phyloP scores from a whole-genome alignment of 2,113 vertebrate genomes.

The Gymnorhina tibicen region DNA sequence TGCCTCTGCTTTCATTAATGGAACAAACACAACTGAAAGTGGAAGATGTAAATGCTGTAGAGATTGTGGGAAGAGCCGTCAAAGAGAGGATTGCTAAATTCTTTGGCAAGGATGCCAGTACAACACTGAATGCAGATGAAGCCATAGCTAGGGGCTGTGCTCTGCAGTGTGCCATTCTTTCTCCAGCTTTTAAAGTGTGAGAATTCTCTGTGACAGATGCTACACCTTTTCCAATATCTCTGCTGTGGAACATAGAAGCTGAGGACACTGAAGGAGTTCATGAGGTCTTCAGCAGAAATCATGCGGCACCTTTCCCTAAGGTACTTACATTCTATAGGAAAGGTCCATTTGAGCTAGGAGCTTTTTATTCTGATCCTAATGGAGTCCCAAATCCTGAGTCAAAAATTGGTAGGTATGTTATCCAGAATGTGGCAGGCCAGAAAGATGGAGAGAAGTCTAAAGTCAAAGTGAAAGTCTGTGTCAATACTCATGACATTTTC shows the following conservation, averaged over 20 bases:
- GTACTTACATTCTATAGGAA: slow-evolving; percentile 78
- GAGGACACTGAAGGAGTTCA: slow-evolving; percentile 76
- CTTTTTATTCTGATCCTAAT: slow-evolving; percentile 78
- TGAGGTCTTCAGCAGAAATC: slow-evolving; percentile 78
- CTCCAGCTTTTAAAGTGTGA: slow-evolving; percentile 80
- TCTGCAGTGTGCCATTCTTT: slow-evolving; percentile 81
- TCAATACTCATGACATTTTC: slow-evolving; percentile 79
- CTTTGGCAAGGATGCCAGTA: slow-evolving; percentile 79
- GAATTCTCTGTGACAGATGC: slow-evolving; percentile 81
- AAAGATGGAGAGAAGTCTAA: slow-evolving; percentile 79
- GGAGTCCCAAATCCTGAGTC: slow-evolving; percentile 77
- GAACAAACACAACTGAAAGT: slow-evolving; percentile 72
- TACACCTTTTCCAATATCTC: slow-evolving; percentile 77
- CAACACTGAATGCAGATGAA: slow-evolving; percentile 83
- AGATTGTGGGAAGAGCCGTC: slow-evolving; percentile 79
- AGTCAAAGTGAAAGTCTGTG: slow-evolving; percentile 79
- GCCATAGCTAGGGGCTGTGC: slow-evolving; percentile 80
- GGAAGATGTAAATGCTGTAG: slow-evolving; percentile 74
- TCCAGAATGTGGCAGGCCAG: slow-evolving; percentile 78
- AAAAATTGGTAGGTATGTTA: slow-evolving; percentile 80
- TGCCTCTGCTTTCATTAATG: slow-evolving; percentile 68
- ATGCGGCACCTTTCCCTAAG: slow-evolving; percentile 78
- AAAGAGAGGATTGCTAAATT: slow-evolving; percentile 79
- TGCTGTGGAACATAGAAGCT: slow-evolving; percentile 77
- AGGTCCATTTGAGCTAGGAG: slow-evolving; percentile 79